Evolutionary conservation across 2,113 vertebrate species (phyloP).

Genomic region (Cepphus grylle): DNA sequence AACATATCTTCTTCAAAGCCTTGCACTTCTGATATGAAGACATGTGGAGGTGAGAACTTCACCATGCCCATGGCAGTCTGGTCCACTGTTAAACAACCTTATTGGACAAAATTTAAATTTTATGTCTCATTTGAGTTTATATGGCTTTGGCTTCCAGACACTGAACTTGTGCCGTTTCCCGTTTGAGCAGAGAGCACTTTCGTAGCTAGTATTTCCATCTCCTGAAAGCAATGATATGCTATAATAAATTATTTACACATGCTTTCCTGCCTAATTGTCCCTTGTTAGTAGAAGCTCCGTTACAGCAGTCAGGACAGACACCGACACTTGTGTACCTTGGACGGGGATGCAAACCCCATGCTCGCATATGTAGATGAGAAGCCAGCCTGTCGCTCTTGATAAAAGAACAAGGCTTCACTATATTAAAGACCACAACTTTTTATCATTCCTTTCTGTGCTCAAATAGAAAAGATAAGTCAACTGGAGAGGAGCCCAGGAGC

Average conservation of each 20-base stretch:
- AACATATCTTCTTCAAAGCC: background rate
- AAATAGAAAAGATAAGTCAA: background rate
- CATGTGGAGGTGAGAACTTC: background rate
- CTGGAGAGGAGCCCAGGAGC: background rate
- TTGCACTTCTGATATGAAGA: background rate
- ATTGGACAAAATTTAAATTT: background rate
- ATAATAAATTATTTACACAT: background rate
- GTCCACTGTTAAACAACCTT: background rate
- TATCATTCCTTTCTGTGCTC: background rate
- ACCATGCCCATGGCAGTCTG: background rate
- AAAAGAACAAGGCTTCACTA: background rate
- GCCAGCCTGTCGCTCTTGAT: background rate
- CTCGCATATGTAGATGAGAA: background rate
- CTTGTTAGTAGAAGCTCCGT: background rate
- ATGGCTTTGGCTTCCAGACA: background rate
- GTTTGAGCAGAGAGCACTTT: background rate
- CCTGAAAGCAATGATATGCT: background rate
- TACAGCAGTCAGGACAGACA: background rate
- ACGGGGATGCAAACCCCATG: background rate
- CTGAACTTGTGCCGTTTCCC: background rate
- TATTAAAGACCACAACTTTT: background rate
- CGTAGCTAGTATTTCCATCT: background rate
- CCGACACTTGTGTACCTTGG: rapidly evolving
- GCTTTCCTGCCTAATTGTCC: background rate
- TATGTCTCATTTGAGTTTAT: background rate